phyloP scores from a whole-genome alignment of 2,113 vertebrate species.

The Caracal caracal region DNA sequence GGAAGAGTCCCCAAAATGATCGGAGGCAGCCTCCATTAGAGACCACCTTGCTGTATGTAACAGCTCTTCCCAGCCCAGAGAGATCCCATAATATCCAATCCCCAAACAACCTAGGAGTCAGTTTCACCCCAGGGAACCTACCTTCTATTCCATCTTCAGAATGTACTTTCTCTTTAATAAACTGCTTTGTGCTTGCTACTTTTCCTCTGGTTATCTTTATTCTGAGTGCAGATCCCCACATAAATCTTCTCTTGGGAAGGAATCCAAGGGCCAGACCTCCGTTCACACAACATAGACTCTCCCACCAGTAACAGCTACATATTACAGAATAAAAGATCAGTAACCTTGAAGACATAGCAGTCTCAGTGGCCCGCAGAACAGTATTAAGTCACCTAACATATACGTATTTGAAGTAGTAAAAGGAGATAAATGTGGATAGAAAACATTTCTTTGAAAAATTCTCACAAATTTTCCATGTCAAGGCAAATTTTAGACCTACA shows the following conservation, averaged over 20 bases:
- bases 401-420: background rate
- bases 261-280: background rate
- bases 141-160: background rate
- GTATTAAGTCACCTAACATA: background rate
- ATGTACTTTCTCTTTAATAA: background rate
- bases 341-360: background rate
- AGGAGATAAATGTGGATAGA: background rate
- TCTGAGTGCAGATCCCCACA: background rate
- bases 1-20: background rate
- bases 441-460: background rate
- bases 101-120: background rate
- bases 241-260: background rate
- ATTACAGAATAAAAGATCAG: background rate
- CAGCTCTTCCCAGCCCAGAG: background rate
- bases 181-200: background rate
- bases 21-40: background rate
- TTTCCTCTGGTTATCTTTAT: background rate
- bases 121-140: background rate
- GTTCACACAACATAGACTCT: background rate
- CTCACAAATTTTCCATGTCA: background rate
- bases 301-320: background rate
- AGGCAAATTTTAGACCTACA: background rate
- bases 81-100: background rate
- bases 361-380: background rate
- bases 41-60: no score